phyloP scores from a whole-genome alignment of 2,113 vertebrate species.

The Rattus rattus region DNA sequence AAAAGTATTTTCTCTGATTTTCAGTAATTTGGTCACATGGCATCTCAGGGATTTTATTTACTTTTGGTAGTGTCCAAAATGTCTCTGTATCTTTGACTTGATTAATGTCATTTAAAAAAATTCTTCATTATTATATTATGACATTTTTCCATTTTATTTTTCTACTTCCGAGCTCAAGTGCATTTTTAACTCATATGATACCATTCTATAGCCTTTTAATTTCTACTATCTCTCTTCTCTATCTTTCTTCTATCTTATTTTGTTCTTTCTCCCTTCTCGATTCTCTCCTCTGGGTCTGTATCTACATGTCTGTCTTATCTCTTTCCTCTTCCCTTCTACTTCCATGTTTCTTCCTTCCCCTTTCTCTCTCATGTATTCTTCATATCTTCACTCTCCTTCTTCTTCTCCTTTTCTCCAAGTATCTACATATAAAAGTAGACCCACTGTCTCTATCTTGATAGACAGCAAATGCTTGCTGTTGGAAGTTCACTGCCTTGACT shows the following conservation, averaged over 20 bases:
- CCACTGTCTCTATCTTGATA: not conserved
- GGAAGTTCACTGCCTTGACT: not conserved
- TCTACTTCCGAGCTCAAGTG: not conserved
- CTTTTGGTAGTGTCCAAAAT: not conserved
- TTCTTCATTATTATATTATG: not conserved
- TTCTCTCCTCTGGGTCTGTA: not conserved
- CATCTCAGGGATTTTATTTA: not conserved
- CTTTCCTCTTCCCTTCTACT: not conserved
- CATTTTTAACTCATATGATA: not conserved
- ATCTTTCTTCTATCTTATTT: not conserved
- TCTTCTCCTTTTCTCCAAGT: not conserved
- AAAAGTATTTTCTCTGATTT: not conserved
- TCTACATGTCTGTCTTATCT: not conserved
- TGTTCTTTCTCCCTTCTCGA: not conserved
- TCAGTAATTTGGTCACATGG: not conserved
- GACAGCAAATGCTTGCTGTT: not conserved
- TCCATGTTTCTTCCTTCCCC: not conserved
- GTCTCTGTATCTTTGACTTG: not conserved
- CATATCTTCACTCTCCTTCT: not conserved
- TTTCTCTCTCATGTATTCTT: not conserved
- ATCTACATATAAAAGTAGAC: not conserved
- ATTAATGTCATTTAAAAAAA: not conserved
- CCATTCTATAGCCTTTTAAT: not conserved
- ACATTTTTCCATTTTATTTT: conserved; percentile 30
- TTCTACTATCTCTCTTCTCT: too few species aligned